Conservation (phyloP, 2,888 invertebrate genomes). For the Lysandra bellargus region DNA sequence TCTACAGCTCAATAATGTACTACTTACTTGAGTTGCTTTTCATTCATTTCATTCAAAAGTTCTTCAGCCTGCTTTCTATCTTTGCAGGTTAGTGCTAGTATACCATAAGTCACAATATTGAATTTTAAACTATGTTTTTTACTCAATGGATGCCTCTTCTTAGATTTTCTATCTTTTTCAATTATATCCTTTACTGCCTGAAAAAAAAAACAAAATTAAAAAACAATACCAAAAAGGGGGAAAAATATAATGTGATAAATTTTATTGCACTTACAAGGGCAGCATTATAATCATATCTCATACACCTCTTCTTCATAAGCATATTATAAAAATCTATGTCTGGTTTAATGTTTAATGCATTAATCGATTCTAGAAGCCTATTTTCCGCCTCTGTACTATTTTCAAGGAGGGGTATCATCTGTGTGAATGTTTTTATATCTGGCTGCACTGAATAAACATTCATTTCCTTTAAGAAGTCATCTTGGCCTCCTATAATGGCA, state of each 20-base stretch:
- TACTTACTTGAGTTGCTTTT: constrained; percentile 81
- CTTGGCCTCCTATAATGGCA: constrained; percentile 88
- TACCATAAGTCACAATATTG: constrained; percentile 92
- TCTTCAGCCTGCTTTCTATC: constrained; percentile 82
- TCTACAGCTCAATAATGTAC: constrained; percentile 11
- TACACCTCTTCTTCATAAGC: constrained; percentile 89
- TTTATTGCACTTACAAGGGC: constrained; percentile 82
- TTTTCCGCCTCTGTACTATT: constrained; percentile 84
- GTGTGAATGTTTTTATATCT: constrained; percentile 88
- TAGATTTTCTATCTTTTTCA: constrained; percentile 65
- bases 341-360: constrained; percentile 79
- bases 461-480: constrained; percentile 90
- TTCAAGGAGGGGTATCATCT: constrained; percentile 87
- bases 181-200: constrained; percentile 81
- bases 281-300: constrained; percentile 83
- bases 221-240: background rate
- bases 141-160: constrained; percentile 57
- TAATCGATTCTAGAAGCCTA: constrained; percentile 83
- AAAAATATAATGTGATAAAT: background rate
- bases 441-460: constrained; percentile 83
- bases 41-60: constrained; percentile 86
- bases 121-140: constrained; percentile 78
- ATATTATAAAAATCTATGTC: constrained; percentile 93
- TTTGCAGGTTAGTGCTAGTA: constrained; percentile 89
- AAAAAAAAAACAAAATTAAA: constrained; percentile 43